phyloP scores from a whole-genome alignment of 2,888 invertebrate species.

The Teleogryllus oceanicus region DNA sequence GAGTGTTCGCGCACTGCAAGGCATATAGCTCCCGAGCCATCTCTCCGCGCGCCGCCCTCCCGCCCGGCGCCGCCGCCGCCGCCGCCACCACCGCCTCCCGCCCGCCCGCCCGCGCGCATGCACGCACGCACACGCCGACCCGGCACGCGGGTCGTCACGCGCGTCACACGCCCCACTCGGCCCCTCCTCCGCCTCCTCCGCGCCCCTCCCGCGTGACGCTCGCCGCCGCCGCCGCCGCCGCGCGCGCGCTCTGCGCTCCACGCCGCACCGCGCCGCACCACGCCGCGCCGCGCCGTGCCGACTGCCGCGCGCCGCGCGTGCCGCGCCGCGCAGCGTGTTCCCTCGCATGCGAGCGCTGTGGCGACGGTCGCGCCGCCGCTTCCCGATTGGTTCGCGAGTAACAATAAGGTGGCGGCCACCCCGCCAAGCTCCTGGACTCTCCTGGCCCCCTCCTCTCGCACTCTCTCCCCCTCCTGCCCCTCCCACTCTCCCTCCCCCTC shows the following conservation, averaged over 20 bases:
- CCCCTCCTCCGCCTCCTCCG: neutral
- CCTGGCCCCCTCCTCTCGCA: no score
- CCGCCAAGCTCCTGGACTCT: no score
- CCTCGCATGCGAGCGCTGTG: no score
- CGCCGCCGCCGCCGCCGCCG: neutral
- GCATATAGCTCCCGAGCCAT: neutral
- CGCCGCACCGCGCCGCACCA: constrained; percentile 33
- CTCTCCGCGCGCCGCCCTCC: constrained; percentile 11
- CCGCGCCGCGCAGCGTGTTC: no score
- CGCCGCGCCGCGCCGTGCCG: neutral
- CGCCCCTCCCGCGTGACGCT: neutral
- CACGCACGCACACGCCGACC: constrained; percentile 30
- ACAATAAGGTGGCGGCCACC: no score
- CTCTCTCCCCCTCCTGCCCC: no score
- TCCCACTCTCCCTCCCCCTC: no score
- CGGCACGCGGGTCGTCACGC: constrained; percentile 30
- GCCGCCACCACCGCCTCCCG: neutral
- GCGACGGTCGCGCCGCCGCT: no score
- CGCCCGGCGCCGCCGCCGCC: neutral
- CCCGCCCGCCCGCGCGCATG: constrained; percentile 34
- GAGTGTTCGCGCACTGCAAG: constrained; percentile 1
- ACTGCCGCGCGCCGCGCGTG: no score
- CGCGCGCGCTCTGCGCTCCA: constrained; percentile 23
- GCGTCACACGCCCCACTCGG: neutral
- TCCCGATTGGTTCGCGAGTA: no score